phyloP scores from a whole-genome alignment of 1,140 invertebrate genomes.

The Drosophila orosa region DNA sequence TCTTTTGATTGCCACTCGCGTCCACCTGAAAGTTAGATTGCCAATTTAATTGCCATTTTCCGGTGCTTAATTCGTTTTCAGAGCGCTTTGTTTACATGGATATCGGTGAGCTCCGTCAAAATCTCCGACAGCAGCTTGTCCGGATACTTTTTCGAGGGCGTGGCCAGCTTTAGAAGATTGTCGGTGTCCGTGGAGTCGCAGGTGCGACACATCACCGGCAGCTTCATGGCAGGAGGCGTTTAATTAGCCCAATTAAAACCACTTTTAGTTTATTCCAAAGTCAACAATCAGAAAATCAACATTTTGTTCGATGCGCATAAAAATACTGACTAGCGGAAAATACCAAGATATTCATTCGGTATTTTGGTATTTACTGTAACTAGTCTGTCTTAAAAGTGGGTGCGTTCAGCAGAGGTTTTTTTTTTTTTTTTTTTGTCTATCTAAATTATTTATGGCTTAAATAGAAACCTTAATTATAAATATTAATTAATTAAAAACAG shows the following conservation, averaged over 20 bases:
- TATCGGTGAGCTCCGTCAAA: conserved; percentile 63
- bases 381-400: neutral
- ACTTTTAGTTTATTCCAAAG: conserved; percentile 22
- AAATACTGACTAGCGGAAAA: conserved; percentile 8
- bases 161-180: conserved; percentile 53
- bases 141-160: conserved; percentile 67
- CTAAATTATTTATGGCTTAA: too few species aligned
- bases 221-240: conserved; percentile 51
- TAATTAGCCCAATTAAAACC: neutral
- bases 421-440: too few species aligned
- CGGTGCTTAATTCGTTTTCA: neutral
- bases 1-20: conserved; percentile 14
- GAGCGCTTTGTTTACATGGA: conserved; percentile 46
- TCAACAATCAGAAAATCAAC: conserved; percentile 60
- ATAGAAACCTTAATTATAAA: too few species aligned
- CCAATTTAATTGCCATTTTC: neutral
- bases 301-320: neutral
- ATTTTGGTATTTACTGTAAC: neutral
- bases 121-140: conserved; percentile 66
- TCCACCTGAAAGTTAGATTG: conserved; percentile 27
- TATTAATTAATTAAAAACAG: too few species aligned
- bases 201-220: conserved; percentile 69
- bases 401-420: conserved; percentile 5
- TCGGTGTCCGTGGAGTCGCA: conserved; percentile 69
- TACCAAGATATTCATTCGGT: neutral